Percentiles rank a stretch among this genome's conserved stretches.
These are phyloP conservation scores for Falcaria lacertinaria DNA, from an alignment of 2,888 invertebrate genomes.

Conservation along the genomic window DNA sequence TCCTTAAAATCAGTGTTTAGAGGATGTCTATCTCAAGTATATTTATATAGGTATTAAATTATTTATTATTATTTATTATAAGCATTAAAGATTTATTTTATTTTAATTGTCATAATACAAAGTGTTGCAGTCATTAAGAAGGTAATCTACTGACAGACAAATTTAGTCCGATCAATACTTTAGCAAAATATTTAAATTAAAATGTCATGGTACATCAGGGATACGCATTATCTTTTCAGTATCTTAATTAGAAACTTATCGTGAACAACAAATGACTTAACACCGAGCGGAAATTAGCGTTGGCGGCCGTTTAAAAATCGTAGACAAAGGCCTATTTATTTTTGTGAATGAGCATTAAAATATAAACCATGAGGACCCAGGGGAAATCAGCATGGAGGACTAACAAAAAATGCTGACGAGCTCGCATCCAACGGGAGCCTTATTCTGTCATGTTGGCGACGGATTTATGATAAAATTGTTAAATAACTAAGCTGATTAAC, in stretches of 20 bases:
- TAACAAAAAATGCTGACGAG: constrained; percentile 40
- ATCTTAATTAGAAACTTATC: neutral
- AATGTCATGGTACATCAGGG: neutral
- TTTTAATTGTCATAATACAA: no score
- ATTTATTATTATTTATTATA: no score
- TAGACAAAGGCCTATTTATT: constrained; percentile 36
- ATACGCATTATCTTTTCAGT: neutral
- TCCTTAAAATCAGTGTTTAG: no score
- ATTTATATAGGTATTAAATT: no score
- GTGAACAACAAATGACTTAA: neutral
- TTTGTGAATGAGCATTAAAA: constrained; percentile 45
- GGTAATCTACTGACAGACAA: no score
- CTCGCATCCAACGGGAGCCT: constrained; percentile 16
- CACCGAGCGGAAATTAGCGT: constrained; percentile 7
- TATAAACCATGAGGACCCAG: constrained; percentile 35
- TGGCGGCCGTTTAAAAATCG: constrained; percentile 20
- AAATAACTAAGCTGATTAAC: constrained; percentile 18
- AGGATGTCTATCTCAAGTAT: no score
- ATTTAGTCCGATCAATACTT: no score
- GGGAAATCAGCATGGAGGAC: constrained; percentile 50
- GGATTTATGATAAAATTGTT: constrained; percentile 22
- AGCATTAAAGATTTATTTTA: no score
- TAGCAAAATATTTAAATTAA: neutral
- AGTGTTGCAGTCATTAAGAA: no score
- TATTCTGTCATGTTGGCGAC: constrained; percentile 23